Evolutionary conservation across 1,140 invertebrate genomes (phyloP), one percentile per base, ranked within the genome.

Genomic region (Atta texana): DNA sequence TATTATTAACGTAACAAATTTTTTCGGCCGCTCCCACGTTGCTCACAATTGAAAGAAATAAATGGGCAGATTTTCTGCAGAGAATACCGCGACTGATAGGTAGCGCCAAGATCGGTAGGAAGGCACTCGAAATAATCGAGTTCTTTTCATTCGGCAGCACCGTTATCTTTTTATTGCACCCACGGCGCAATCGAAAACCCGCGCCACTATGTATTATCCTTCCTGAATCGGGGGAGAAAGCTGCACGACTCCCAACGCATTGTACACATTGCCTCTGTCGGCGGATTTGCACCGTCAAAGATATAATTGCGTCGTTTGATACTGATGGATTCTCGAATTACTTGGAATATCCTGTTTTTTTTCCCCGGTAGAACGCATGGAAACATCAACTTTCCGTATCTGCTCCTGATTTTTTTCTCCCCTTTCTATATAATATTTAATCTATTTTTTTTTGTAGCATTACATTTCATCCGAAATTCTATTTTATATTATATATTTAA

Each of bases 271-370:
- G 68, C 31, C 18, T 51, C 28, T 21, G 18, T 18, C 2, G 51
- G 31, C 51, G 61, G 74, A 85, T 85, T 85, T 57, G 21, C 18
- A 8, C 7, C 14, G 21, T 87, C 78, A 80, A 87, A 87, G 69
- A 24, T 61, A 81, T 87, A 87, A 87, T 87, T 74, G 69, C 59
- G 34, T 84, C 69, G 57, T 66, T 64, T 72, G 80, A 75, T 55
- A 84, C 7, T 18, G 51, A 49, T 24, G 24, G 31, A 69, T 81
- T 71, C 16, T 61, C 28, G 34, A 69, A 68, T 64, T 57, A 21
- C 51, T 53, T 53, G 68, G 28, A 34, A 82, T 64, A 39, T 86
- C 16, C 24, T 49, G 49, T 3, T 53, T 44, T 51, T 57, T 10
- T 51, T 51, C 49, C 10, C 44, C 1, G 18, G 24, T 34, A 21